phyloP scores from a whole-genome alignment of 2,888 invertebrate genomes.

The Cheilosia soror region DNA sequence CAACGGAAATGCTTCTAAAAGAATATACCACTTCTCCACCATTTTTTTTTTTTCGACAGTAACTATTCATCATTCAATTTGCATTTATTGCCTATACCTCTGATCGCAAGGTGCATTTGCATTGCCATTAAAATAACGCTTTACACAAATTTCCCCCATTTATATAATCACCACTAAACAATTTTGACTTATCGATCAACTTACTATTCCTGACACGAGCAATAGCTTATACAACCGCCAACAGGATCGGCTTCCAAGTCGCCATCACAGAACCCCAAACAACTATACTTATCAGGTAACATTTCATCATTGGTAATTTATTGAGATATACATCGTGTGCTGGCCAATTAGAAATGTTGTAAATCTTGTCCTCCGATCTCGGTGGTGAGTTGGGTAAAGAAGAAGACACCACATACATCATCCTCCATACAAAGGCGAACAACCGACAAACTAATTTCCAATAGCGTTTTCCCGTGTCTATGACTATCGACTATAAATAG shows the following conservation, averaged over 20 bases:
- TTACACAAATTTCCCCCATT: background rate
- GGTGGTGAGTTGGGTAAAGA: constrained; percentile 9
- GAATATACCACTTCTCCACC: background rate
- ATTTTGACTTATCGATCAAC: constrained; percentile 57
- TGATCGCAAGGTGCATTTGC: background rate
- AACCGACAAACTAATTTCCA: constrained; percentile 63
- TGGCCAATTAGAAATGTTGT: constrained; percentile 61
- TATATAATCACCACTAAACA: constrained; percentile 47
- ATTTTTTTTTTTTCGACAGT: background rate
- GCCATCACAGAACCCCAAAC: constrained; percentile 19
- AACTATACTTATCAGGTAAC: constrained; percentile 46
- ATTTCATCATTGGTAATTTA: constrained; percentile 57
- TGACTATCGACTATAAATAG: constrained; percentile 60
- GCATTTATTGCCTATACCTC: background rate
- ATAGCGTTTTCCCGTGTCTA: constrained; percentile 65
- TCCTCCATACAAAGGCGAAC: constrained; percentile 44
- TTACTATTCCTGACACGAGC: constrained; percentile 34
- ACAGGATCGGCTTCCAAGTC: constrained; percentile 48
- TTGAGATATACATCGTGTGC: constrained; percentile 48
- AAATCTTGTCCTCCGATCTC: constrained; percentile 25
- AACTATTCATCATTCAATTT: background rate
- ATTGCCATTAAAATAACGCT: background rate
- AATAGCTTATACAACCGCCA: constrained; percentile 41
- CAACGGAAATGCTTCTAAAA: background rate
- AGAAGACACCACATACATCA: background rate